These are phyloP conservation scores for Nothoprocta perdicaria DNA, from an alignment of 2,113 vertebrate genomes.

Conservation along the genomic window DNA sequence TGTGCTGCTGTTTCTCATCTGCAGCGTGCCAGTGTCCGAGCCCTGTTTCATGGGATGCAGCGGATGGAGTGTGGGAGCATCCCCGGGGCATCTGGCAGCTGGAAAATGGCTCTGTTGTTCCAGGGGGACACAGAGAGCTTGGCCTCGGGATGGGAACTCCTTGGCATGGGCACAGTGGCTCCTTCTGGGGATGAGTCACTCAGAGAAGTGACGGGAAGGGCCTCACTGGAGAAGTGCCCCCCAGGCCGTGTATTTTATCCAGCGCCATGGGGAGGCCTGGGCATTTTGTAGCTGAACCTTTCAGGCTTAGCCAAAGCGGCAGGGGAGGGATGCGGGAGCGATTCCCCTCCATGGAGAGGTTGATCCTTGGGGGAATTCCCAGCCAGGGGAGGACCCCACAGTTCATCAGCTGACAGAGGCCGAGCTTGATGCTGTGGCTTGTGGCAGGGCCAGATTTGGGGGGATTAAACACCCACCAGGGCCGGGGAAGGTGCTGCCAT, in stretches of 20 bases:
- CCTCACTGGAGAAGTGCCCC: not conserved
- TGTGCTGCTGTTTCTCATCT: not conserved
- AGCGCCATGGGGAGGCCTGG: not conserved
- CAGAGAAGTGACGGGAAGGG: not conserved
- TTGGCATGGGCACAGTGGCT: constrained; percentile 36
- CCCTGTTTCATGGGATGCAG: not conserved
- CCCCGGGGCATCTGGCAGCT: not conserved
- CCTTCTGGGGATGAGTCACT: not conserved
- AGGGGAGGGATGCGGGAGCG: not conserved
- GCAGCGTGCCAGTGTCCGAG: not conserved
- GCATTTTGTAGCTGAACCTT: not conserved
- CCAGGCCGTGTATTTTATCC: not conserved
- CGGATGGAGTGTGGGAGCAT: not conserved
- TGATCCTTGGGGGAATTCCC: not conserved
- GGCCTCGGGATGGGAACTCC: not conserved
- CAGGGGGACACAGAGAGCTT: not conserved
- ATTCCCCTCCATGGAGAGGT: not conserved
- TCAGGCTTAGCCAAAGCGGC: not conserved
- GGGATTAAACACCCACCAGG: rapidly evolving
- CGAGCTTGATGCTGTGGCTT: not conserved
- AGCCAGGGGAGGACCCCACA: rapidly evolving
- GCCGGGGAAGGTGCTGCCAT: not conserved
- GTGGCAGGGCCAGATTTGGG: not conserved
- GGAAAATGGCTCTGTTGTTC: not conserved
- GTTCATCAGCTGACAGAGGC: not conserved